Conservation (phyloP, 2,113 vertebrate genomes). For the Pachyramphus minor region DNA sequence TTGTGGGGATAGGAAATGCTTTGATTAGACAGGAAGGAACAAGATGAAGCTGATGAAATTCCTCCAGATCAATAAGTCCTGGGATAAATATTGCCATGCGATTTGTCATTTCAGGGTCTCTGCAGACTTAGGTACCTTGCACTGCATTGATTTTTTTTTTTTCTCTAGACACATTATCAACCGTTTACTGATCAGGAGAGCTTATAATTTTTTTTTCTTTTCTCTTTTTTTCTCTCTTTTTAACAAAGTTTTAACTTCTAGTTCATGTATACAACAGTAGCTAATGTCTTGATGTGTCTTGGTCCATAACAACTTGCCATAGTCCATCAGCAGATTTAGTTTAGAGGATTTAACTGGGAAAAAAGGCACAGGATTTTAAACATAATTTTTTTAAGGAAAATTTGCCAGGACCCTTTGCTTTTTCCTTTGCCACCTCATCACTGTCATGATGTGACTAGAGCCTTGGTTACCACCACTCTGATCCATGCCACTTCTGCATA, state of each 20-base stretch:
- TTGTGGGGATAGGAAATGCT: background rate
- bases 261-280: background rate
- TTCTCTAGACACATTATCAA: background rate
- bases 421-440: background rate
- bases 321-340: background rate
- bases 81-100: background rate
- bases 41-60: background rate
- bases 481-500: background rate
- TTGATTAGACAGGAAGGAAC: background rate
- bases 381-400: background rate
- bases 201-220: background rate
- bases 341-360: background rate
- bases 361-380: background rate
- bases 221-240: background rate
- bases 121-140: background rate
- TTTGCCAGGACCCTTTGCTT: background rate
- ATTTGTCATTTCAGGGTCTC: background rate
- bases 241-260: background rate
- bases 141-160: background rate
- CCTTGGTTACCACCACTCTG: background rate
- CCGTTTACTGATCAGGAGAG: background rate
- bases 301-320: background rate
- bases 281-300: background rate
- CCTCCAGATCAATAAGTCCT: background rate
- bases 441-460: background rate